Base-by-base conservation (phyloP, 2,797 vertebrate species). In the Cetoscarus ocellatus region DNA sequence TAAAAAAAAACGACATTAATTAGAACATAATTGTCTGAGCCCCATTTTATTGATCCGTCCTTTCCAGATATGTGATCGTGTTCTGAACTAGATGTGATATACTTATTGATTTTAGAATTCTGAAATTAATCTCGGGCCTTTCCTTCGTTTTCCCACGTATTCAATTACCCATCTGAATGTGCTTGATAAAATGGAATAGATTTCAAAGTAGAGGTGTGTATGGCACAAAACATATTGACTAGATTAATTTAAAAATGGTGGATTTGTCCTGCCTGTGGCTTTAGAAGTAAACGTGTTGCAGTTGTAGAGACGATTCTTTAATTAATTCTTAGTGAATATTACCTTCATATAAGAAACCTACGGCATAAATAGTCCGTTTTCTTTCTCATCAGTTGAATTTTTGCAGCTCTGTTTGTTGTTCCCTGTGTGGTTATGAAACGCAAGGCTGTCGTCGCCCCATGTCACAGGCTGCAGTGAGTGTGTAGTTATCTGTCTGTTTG, bases 401-500 rank as follows among this genome's bases (percentile, higher is more conserved):
- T 59, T 61, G 74, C 64, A 57, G 74, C 63, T 84, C 68, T 91
- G 79, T 87, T 87, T 86, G 86, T 72, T 84, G 79, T 87, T 69
- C 82, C 74, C 53, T 36, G 44, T 70, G 70, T 77, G 73, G 56
- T 79, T 75, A 84, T 82, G 75, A 81, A 88, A 90, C 63, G 66
- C 71, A 4, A 62, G 56, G 55, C 57, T 65, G 7, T 72, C 73
- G 53, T 70, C n/a, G 61, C 42, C 74, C 63, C 77, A 73, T 53
- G 19, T 52, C 7, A 86, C 69, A 27, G 27, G 27, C 27, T 27
- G 27, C 27, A 59, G 73, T 84, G 66, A 72, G 56, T 76, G 86
- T 87, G 79, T 69, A 88, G 90, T 93, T 94, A 93, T 94, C 93
- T 92, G 54, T 80, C 73, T 67, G 75, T 80, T 82, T 90, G 82